Evolutionary conservation across 2,113 vertebrate species (phyloP).

Genomic region (Thunnus thynnus): DNA sequence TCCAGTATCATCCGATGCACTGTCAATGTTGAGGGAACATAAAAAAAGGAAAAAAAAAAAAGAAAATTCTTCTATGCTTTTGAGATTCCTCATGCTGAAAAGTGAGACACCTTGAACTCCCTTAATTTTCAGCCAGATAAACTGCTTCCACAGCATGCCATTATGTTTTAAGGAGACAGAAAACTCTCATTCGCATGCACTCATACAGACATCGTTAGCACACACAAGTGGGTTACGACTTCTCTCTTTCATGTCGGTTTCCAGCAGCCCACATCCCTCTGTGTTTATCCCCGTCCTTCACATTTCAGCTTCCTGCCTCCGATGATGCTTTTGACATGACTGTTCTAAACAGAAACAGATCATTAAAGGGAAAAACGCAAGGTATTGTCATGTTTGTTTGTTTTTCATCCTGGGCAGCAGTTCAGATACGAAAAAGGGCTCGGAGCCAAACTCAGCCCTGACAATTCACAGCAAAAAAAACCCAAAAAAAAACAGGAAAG

Average conservation of each 20-base stretch:
- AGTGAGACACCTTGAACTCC: slow-evolving; percentile 74
- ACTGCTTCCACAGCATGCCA: slow-evolving; percentile 51
- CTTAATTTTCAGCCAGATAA: slow-evolving; percentile 72
- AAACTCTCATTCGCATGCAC: slow-evolving; percentile 57
- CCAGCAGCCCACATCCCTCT: slow-evolving; percentile 48
- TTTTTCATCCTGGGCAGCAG: slow-evolving; percentile 71
- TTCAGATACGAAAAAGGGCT: slow-evolving; percentile 69
- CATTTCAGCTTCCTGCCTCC: slow-evolving; percentile 68
- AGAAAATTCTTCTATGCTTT: slow-evolving; percentile 64
- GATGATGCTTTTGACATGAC: slow-evolving; percentile 51
- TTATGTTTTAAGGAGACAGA: slow-evolving; percentile 74
- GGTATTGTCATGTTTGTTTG: slow-evolving; percentile 72
- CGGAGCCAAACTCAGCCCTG: slow-evolving; percentile 62
- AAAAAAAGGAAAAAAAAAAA: slow-evolving; percentile 46
- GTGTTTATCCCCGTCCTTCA: slow-evolving; percentile 72
- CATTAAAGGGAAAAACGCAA: slow-evolving; percentile 61
- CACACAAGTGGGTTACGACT: slow-evolving; percentile 72
- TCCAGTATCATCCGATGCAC: slow-evolving; percentile 67
- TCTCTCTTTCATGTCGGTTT: slow-evolving; percentile 66
- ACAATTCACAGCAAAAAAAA: slow-evolving; percentile 54
- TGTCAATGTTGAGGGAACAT: slow-evolving; percentile 53
- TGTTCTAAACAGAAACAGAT: slow-evolving; percentile 65
- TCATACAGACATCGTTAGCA: slow-evolving; percentile 65
- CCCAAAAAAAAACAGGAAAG: slow-evolving; percentile 29
- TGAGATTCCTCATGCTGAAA: slow-evolving; percentile 56